phyloP scores from a whole-genome alignment of 2,797 vertebrate genomes.

The Rhinella marina region DNA sequence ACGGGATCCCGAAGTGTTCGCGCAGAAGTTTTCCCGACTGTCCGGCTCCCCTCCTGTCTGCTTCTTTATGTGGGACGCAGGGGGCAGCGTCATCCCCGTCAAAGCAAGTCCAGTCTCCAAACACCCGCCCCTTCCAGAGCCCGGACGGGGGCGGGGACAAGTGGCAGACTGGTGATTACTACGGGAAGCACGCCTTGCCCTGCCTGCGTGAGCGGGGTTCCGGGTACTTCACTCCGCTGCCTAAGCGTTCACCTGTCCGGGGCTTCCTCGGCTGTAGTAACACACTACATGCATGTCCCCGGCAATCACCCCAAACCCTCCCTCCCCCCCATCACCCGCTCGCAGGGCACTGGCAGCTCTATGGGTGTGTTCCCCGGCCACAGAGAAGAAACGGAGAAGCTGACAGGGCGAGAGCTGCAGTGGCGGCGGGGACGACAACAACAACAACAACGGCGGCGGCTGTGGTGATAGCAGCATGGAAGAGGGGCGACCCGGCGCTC shows the following conservation, averaged over 20 bases:
- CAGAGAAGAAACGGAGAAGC: background rate
- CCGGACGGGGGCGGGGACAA: constrained; percentile 42
- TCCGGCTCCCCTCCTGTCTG: background rate
- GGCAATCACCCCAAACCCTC: constrained; percentile 11
- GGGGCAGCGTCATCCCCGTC: constrained; percentile 52
- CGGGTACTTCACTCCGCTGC: no score
- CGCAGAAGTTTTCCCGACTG: constrained; percentile 16
- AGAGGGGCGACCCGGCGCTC: constrained; percentile 27
- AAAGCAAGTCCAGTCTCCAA: constrained; percentile 19
- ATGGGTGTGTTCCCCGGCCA: background rate
- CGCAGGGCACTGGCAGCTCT: background rate
- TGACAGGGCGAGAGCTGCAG: constrained; percentile 14
- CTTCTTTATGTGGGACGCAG: constrained; percentile 56
- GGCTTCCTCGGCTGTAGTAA: no score
- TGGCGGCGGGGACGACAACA: background rate
- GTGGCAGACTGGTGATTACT: background rate
- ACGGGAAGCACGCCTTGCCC: background rate
- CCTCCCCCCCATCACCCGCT: constrained; percentile 25
- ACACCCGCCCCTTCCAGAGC: constrained; percentile 32
- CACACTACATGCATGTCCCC: background rate
- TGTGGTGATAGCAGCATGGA: background rate
- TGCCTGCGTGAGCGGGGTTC: no score
- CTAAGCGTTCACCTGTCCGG: no score
- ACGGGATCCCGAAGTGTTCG: background rate
- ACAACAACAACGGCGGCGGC: background rate